Percentiles rank a stretch among this genome's conserved stretches.
Conservation (phyloP, 2,888 invertebrate genomes). For the Anodontia alba region DNA sequence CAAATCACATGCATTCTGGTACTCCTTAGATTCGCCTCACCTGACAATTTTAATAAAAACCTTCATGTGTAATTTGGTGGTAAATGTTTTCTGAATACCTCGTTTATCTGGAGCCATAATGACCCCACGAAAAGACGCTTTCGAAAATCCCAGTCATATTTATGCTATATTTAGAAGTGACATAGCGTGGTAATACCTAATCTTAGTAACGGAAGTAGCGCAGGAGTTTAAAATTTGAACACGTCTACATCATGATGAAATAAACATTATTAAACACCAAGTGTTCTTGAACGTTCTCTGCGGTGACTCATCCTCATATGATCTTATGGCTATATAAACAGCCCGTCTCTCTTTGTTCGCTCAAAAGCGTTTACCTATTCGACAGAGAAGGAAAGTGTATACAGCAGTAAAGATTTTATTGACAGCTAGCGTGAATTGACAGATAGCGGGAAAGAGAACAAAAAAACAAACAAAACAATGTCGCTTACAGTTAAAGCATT, state of each 20-base stretch:
- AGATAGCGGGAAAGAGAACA: constrained; percentile 7
- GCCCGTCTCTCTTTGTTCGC: not conserved
- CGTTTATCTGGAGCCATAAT: no score
- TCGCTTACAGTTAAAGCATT: constrained; percentile 81
- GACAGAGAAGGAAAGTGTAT: no score
- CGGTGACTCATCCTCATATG: constrained; percentile 19
- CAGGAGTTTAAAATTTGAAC: constrained; percentile 37
- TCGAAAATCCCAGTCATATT: no score
- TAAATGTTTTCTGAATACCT: no score
- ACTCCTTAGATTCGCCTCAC: no score
- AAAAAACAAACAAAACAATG: constrained; percentile 60
- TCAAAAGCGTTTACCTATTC: not conserved
- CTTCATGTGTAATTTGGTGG: no score
- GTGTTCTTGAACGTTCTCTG: constrained; percentile 9
- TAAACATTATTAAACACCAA: constrained; percentile 1
- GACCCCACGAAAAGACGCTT: no score
- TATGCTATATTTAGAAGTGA: no score
- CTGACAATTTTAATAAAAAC: no score
- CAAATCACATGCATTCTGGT: no score
- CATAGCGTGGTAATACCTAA: not conserved
- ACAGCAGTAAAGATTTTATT: not conserved
- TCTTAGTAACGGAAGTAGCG: constrained; percentile 44
- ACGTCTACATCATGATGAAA: constrained; percentile 41
- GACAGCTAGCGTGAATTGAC: constrained; percentile 1
- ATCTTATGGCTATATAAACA: not conserved